phyloP scores from a whole-genome alignment of 2,113 vertebrate genomes.

The Pycnonotus jocosus region DNA sequence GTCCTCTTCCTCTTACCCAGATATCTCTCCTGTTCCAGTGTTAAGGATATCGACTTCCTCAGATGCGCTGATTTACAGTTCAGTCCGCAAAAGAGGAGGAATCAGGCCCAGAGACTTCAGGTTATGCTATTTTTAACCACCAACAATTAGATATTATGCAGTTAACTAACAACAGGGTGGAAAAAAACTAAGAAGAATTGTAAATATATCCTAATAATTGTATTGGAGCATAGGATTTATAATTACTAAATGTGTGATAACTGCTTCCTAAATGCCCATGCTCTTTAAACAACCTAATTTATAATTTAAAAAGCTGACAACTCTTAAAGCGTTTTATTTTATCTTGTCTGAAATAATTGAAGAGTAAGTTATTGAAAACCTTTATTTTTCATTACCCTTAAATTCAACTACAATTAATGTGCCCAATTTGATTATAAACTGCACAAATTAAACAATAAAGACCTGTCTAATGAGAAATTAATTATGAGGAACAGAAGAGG shows the following conservation, averaged over 20 bases:
- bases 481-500: constrained; percentile 94
- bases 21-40: background rate
- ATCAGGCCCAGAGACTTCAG: background rate
- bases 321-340: constrained; percentile 81
- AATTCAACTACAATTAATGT: constrained; percentile 98
- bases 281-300: constrained; percentile 85
- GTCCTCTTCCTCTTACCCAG: background rate
- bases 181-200: constrained; percentile 41
- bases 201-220: constrained; percentile 80
- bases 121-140: constrained; percentile 32
- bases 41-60: background rate
- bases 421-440: constrained; percentile 99
- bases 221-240: constrained; percentile 85
- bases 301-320: constrained; percentile 89
- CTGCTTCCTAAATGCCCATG: constrained; percentile 82
- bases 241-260: constrained; percentile 87
- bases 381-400: constrained; percentile 92
- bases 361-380: constrained; percentile 84
- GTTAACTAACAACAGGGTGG: constrained; percentile 43
- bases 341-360: constrained; percentile 83
- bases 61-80: background rate
- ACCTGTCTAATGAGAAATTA: constrained; percentile 99
- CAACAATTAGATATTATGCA: constrained; percentile 15
- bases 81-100: background rate
- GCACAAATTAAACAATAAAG: constrained; percentile 99